Percentiles rank a stretch among this genome's conserved stretches.
Conservation (phyloP, 2,888 invertebrate genomes). For the Notodonta ziczac region DNA sequence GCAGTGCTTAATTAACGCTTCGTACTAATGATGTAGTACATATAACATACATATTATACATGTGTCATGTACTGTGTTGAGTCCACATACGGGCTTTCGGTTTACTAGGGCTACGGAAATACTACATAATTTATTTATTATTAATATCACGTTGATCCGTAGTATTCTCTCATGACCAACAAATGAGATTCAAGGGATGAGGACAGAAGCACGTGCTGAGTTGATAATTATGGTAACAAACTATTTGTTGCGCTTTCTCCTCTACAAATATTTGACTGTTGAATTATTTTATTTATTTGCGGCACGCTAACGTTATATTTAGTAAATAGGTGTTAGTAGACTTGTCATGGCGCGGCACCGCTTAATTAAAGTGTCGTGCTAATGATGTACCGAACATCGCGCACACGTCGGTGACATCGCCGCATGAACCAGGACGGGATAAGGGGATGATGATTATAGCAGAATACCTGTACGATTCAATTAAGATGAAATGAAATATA, state of each 20-base stretch:
- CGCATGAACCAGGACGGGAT: too few relatives aligned
- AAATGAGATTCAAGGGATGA: not conserved
- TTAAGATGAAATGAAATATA: too few relatives aligned
- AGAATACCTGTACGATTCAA: too few relatives aligned
- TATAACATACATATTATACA: too few relatives aligned
- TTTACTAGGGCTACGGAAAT: not conserved
- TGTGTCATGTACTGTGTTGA: not conserved
- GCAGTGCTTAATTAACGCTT: not conserved
- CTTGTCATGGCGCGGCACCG: not conserved
- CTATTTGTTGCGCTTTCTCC: too few relatives aligned
- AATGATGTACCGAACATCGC: not conserved
- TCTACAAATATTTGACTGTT: too few relatives aligned
- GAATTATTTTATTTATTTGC: too few relatives aligned
- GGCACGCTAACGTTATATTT: too few relatives aligned
- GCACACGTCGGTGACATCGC: not conserved
- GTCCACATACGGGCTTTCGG: not conserved
- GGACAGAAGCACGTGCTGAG: too few relatives aligned
- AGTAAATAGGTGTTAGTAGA: too few relatives aligned
- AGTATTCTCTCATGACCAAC: not conserved
- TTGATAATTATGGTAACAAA: too few relatives aligned
- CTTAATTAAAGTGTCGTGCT: constrained; percentile 3
- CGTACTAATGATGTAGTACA: not conserved
- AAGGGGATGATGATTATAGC: not conserved
- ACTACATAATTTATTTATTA: not conserved
- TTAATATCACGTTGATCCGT: not conserved